Percentiles rank a stretch among this genome's conserved stretches.
Conservation (phyloP, 2,797 vertebrate species). For the Lindbergichthys nudifrons region DNA sequence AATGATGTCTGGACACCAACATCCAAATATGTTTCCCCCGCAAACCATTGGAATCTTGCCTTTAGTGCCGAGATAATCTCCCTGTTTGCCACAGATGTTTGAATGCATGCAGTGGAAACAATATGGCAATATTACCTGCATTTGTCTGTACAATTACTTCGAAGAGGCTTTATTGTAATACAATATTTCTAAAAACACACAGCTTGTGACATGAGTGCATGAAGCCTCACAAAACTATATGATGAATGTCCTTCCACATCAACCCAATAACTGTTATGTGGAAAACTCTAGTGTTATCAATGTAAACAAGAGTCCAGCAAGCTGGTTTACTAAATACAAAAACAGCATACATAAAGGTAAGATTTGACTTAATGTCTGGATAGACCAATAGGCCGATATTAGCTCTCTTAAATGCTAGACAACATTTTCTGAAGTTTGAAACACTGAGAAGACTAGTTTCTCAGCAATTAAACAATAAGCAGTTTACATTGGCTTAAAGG, state of each 20-base stretch:
- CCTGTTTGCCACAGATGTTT: constrained; percentile 5
- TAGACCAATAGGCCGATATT: neutral
- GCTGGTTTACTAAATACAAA: neutral
- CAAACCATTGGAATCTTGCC: constrained; percentile 4
- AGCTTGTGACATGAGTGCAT: constrained; percentile 28
- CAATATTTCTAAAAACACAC: constrained; percentile 27
- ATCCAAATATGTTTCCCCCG: constrained; percentile 25
- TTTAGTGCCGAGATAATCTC: constrained; percentile 1
- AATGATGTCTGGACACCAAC: constrained; percentile 29
- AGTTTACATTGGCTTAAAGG: neutral
- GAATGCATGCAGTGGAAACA: constrained; percentile 13
- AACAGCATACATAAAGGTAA: neutral
- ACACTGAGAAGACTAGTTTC: neutral
- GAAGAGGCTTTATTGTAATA: constrained; percentile 23
- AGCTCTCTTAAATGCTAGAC: neutral
- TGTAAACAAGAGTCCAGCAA: neutral
- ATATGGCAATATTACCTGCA: neutral
- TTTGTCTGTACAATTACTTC: constrained; percentile 3
- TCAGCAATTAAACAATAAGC: neutral
- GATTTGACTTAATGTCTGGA: neutral
- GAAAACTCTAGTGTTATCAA: neutral
- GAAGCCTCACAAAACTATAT: constrained; percentile 7
- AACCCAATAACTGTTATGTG: constrained; percentile 1
- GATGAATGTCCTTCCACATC: neutral
- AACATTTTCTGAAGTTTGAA: neutral